Percentiles rank a stretch among this genome's conserved stretches.
Conservation (phyloP, 2,113 vertebrate species). For the Corydoras maculifer region DNA sequence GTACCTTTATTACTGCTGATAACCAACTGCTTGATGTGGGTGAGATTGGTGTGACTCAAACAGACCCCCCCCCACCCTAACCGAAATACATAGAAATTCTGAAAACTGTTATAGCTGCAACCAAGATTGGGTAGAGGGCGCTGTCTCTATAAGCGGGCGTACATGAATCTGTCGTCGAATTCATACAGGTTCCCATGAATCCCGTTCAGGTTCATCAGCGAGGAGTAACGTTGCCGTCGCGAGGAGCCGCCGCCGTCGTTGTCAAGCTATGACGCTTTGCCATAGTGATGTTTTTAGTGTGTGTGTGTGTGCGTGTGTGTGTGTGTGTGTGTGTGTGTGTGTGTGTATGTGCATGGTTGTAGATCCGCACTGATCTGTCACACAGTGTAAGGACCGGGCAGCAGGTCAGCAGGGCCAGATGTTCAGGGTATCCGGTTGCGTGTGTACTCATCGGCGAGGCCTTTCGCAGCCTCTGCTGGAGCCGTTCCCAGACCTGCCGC, state of each 20-base stretch:
- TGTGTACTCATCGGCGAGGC: conserved; percentile 67
- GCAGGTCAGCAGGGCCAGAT: conserved; percentile 53
- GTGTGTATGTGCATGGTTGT: conserved; percentile 25
- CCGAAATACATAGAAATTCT: too few species aligned
- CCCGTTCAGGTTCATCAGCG: too few species aligned
- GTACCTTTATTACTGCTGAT: too few species aligned
- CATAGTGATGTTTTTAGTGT: conserved; percentile 13
- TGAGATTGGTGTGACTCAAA: too few species aligned
- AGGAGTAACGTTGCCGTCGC: too few species aligned
- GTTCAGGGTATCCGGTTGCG: conserved; percentile 68
- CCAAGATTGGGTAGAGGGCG: too few species aligned
- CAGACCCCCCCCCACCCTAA: too few species aligned
- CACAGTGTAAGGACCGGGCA: conserved; percentile 40
- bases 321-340: conserved; percentile 28
- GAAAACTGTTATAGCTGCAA: too few species aligned
- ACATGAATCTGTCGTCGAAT: too few species aligned
- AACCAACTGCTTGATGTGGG: too few species aligned
- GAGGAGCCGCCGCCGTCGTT: neutral
- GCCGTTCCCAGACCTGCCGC: conserved; percentile 31
- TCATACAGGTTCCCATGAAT: too few species aligned
- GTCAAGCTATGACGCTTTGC: neutral
- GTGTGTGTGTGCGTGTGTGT: conserved; percentile 9
- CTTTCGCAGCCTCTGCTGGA: conserved; percentile 36
- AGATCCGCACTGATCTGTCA: conserved; percentile 44
- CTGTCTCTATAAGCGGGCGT: too few species aligned